phyloP scores from a whole-genome alignment of 2,113 vertebrate genomes.

The Gallinago jamesoni region DNA sequence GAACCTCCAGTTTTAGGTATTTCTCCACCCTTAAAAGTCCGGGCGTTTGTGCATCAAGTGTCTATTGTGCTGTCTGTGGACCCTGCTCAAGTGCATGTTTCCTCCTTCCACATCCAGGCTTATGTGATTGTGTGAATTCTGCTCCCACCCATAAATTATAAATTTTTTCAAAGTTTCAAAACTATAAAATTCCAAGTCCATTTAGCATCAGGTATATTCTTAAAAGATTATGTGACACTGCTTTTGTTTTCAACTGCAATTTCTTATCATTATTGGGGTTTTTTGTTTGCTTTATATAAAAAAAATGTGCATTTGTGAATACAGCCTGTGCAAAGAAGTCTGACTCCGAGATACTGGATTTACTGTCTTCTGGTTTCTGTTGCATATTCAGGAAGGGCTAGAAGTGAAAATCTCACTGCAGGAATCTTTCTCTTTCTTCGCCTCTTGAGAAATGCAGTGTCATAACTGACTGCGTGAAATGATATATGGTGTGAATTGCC shows the following conservation, averaged over 20 bases:
- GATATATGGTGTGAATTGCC: not conserved
- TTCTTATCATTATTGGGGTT: rapidly evolving
- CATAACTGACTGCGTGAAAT: slow-evolving; percentile 19
- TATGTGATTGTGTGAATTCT: not conserved
- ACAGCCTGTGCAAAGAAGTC: not conserved
- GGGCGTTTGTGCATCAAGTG: not conserved
- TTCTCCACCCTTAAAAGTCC: not conserved
- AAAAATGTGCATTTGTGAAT: not conserved
- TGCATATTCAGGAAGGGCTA: not conserved
- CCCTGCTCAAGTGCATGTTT: not conserved
- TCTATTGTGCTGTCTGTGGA: not conserved
- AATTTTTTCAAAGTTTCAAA: not conserved
- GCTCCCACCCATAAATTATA: rapidly evolving
- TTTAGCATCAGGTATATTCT: not conserved
- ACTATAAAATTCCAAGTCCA: not conserved
- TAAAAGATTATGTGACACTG: not conserved
- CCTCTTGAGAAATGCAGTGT: not conserved
- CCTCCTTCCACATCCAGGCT: not conserved
- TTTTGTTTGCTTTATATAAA: not conserved
- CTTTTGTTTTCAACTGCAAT: not conserved
- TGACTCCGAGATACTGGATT: not conserved
- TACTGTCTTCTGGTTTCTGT: not conserved
- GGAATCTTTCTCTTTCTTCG: not conserved
- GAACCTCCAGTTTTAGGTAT: not conserved
- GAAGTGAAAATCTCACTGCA: not conserved